These are phyloP conservation scores for Microctonus brassicae DNA, from an alignment of 2,888 invertebrate genomes.

Conservation along the genomic window DNA sequence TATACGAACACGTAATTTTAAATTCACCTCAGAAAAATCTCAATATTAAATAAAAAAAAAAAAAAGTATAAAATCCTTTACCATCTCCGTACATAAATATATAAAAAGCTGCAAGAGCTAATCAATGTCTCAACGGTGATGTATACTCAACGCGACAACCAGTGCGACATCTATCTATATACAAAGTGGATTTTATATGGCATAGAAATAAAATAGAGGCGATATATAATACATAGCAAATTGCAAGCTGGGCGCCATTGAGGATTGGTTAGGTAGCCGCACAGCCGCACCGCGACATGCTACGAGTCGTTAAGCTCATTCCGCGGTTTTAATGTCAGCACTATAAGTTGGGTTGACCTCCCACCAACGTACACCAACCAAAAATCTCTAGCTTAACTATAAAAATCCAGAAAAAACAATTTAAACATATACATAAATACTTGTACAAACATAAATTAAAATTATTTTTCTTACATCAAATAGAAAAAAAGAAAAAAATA, in stretches of 20 bases:
- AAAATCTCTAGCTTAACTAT: constrained; percentile 5
- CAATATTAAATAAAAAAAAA: background rate
- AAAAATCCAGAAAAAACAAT: too few species aligned
- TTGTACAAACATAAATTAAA: background rate
- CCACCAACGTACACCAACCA: background rate
- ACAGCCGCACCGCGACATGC: constrained; percentile 56
- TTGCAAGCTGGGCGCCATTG: constrained; percentile 32
- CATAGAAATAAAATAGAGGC: constrained; percentile 32
- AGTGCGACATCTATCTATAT: background rate
- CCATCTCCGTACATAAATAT: background rate
- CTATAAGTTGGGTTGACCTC: constrained; percentile 53
- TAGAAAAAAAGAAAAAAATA: too few species aligned
- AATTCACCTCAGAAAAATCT: background rate
- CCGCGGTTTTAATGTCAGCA: constrained; percentile 62
- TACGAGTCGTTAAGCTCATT: constrained; percentile 63
- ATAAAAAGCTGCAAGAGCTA: background rate
- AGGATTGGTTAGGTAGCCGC: constrained; percentile 49
- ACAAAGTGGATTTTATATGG: constrained; percentile 21
- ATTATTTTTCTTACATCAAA: background rate
- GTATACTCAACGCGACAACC: background rate
- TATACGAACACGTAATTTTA: constrained; percentile 3
- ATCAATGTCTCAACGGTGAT: background rate
- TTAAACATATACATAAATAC: background rate
- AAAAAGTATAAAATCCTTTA: background rate
- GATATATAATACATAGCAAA: constrained; percentile 35